These are phyloP conservation scores for Gonioctena quinquepunctata DNA, from an alignment of 1,140 invertebrate species.

Conservation along the genomic window DNA sequence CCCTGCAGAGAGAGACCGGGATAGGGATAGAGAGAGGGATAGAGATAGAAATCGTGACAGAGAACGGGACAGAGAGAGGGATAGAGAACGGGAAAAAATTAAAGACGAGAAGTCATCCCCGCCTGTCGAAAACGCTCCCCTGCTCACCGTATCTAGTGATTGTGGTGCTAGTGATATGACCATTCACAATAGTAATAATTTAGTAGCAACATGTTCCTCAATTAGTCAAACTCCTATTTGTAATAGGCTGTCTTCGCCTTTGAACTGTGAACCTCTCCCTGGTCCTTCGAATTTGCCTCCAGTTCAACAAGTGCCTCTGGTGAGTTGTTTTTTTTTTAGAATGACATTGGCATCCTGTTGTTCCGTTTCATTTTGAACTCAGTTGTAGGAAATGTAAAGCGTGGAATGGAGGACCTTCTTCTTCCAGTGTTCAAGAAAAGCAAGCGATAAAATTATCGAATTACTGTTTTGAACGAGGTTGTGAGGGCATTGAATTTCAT, in stretches of 20 bases:
- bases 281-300: conserved; percentile 78
- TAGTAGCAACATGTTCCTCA: conserved; percentile 25
- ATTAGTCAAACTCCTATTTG: conserved; percentile 24
- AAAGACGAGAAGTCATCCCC: conserved; percentile 37
- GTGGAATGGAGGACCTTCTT: no score
- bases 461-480: no score
- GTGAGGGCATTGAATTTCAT: no score
- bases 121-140: conserved; percentile 55
- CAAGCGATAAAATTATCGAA: no score
- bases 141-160: conserved; percentile 26
- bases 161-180: conserved; percentile 62
- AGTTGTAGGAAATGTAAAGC: no score
- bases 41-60: conserved; percentile 28
- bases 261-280: conserved; percentile 69
- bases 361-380: no score
- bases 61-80: conserved; percentile 36
- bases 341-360: no score
- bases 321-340: no score
- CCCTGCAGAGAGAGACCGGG: conserved; percentile 22
- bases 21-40: conserved; percentile 32
- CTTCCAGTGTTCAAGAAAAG: no score
- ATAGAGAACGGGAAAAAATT: conserved; percentile 39
- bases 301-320: conserved; percentile 84
- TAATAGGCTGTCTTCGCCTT: conserved; percentile 65
- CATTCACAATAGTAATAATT: conserved; percentile 57